phyloP scores from a whole-genome alignment of 1,140 invertebrate species.

The Oncopeltus fasciatus region DNA sequence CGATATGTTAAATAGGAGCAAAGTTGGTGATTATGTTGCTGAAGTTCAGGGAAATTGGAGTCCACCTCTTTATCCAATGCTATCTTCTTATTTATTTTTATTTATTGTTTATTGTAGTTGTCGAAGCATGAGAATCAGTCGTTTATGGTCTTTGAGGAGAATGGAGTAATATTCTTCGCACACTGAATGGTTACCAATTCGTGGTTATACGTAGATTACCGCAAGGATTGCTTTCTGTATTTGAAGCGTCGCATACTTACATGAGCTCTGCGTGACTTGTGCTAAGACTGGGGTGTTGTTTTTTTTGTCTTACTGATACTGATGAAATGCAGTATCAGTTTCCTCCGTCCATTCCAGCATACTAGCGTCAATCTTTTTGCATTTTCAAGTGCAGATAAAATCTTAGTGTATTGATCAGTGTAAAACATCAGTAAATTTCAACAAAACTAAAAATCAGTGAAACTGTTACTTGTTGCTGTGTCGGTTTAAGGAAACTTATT shows the following conservation, averaged over 20 bases:
- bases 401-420: too few relatives aligned
- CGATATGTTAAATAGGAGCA: neutral
- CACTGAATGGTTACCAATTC: neutral
- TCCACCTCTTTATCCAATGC: neutral
- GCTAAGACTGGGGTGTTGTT: neutral
- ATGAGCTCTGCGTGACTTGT: neutral
- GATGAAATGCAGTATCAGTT: neutral
- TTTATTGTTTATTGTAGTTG: neutral
- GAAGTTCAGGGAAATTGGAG: neutral
- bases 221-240: neutral
- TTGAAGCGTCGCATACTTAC: neutral
- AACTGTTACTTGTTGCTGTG: too few relatives aligned
- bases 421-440: too few relatives aligned
- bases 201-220: neutral
- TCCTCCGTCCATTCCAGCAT: neutral
- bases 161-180: neutral
- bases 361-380: neutral
- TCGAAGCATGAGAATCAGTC: neutral
- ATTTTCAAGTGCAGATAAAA: too few relatives aligned
- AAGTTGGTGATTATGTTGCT: neutral
- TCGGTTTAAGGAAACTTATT: too few relatives aligned
- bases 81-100: neutral
- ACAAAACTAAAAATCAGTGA: too few relatives aligned
- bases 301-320: neutral
- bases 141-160: neutral